Base-by-base conservation (phyloP, 1,140 invertebrate species). In the Cephus cinctus region DNA sequence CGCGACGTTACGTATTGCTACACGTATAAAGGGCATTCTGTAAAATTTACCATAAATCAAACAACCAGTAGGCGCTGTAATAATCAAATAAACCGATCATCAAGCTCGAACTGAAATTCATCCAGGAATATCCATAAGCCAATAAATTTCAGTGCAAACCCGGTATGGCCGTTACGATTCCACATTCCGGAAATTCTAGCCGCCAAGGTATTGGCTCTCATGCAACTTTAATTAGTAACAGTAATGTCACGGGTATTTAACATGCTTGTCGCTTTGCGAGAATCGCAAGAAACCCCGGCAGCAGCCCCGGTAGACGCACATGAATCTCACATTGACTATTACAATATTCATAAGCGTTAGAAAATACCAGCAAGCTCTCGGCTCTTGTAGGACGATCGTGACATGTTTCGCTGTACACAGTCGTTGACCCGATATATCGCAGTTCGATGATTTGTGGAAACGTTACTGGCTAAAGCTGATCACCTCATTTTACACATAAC, bases 301-400 rank as follows among this genome's bases (percentile, higher is more conserved):
- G 30, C 18, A 20, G 11, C 12, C 25, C 12, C 43, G 18, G 6
- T n/a, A 41, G 35, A 38, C 30, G 40, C 9, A 23, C 18, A 50
- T 36, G 41, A 36, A 50, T 38, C 16, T 20, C 34, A 20, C 39
- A 23, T 23, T 23, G 39, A 20, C 18, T 23, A 41, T 41, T 41
- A 41, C 39, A 41, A 41, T 43, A 31, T 50, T 56, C 46, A 56
- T 56, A 56, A 12, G 46, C 47, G 41, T 54, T 56, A 50, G 52
- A 41, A 41, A 41, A 41, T 41, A 14, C 39, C 39, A 11, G 50
- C 15, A 23, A 39, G 47, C 50, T 54, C 49, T 44, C 30, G 9
- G 43, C 31, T 34, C 47, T 59, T 45, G 36, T 8, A 15, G 14
- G 8, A 12, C 39, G 41, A 41, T 56, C 34, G 21, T 32, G 38